These are phyloP conservation scores for Neoaliturus tenellus DNA, from an alignment of 2,888 invertebrate genomes.

Conservation along the genomic window DNA sequence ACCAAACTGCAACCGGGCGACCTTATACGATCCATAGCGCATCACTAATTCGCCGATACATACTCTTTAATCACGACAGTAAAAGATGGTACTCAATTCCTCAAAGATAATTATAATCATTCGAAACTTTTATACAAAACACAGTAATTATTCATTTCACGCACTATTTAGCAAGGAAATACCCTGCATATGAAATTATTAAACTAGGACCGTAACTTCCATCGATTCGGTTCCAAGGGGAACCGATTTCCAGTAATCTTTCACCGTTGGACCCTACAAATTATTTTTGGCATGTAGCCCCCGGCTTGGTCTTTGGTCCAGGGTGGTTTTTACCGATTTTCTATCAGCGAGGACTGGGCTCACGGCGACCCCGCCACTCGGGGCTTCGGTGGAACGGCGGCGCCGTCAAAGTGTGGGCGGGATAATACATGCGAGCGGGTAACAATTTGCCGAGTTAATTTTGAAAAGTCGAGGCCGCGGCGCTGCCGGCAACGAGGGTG, in stretches of 20 bases:
- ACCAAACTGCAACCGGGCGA: too few relatives aligned
- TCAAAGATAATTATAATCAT: neutral
- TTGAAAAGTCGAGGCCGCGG: neutral
- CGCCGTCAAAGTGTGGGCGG: conserved; percentile 43
- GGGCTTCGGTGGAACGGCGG: conserved; percentile 22
- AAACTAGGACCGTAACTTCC: neutral
- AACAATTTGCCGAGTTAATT: conserved; percentile 45
- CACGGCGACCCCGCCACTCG: conserved; percentile 9
- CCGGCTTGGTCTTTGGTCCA: neutral
- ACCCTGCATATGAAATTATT: neutral
- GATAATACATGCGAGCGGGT: conserved; percentile 23
- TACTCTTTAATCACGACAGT: neutral
- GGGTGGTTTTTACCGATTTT: conserved; percentile 47
- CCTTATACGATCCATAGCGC: too few relatives aligned
- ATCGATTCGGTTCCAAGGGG: neutral
- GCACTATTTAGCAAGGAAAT: neutral
- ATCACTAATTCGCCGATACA: too few relatives aligned
- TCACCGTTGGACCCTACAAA: conserved; percentile 3
- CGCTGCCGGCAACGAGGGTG: conserved; percentile 10
- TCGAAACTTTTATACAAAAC: neutral
- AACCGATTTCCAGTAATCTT: neutral
- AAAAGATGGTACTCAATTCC: neutral
- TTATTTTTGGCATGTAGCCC: conserved; percentile 14
- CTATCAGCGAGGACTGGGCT: neutral
- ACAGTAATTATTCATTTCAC: neutral